Percentiles rank a stretch among this genome's conserved stretches.
phyloP scores from a whole-genome alignment of 1,140 invertebrate genomes.

The Atopsyche davidsoni region DNA sequence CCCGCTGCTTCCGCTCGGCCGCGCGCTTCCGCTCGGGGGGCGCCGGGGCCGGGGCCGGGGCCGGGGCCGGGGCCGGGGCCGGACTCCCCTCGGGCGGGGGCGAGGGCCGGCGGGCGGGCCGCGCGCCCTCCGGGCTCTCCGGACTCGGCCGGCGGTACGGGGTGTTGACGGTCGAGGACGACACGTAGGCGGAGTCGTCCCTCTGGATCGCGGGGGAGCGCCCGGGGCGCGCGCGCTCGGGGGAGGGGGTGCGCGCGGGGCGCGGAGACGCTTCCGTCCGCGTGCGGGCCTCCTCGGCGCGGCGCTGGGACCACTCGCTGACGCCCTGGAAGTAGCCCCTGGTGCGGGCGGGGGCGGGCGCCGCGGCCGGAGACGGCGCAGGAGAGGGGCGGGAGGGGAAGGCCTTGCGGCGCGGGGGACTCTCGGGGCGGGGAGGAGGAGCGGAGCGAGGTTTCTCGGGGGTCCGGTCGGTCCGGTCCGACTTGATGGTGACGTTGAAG shows the following conservation, averaged over 20 bases:
- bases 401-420: slow-evolving; percentile 42
- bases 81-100: slow-evolving; percentile 10
- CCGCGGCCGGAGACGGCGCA: slow-evolving; percentile 39
- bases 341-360: slow-evolving; percentile 35
- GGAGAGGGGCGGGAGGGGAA: slow-evolving; percentile 43
- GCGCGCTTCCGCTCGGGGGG: slow-evolving; percentile 56
- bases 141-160: slow-evolving; percentile 35
- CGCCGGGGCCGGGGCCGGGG: slow-evolving; percentile 48
- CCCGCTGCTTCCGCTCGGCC: slow-evolving; percentile 38
- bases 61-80: slow-evolving; percentile 33
- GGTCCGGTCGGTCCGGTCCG: slow-evolving; percentile 41
- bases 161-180: slow-evolving; percentile 46
- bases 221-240: slow-evolving; percentile 39
- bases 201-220: slow-evolving; percentile 45
- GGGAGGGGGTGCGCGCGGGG: slow-evolving; percentile 42
- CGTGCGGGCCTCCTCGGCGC: slow-evolving; percentile 45
- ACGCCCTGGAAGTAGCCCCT: slow-evolving; percentile 64
- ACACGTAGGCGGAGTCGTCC: slow-evolving; percentile 50
- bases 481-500: slow-evolving; percentile 75
- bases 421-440: slow-evolving; percentile 32
- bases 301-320: slow-evolving; percentile 69
- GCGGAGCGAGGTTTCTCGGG: slow-evolving; percentile 41
- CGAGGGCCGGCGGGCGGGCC: slow-evolving; percentile 11
- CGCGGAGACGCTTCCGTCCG: slow-evolving; percentile 42
- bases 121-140: slow-evolving; percentile 42